Percentiles rank a stretch among this genome's conserved stretches.
These are phyloP conservation scores for Aplocera efformata DNA, from an alignment of 2,888 invertebrate genomes.

Conservation along the genomic window DNA sequence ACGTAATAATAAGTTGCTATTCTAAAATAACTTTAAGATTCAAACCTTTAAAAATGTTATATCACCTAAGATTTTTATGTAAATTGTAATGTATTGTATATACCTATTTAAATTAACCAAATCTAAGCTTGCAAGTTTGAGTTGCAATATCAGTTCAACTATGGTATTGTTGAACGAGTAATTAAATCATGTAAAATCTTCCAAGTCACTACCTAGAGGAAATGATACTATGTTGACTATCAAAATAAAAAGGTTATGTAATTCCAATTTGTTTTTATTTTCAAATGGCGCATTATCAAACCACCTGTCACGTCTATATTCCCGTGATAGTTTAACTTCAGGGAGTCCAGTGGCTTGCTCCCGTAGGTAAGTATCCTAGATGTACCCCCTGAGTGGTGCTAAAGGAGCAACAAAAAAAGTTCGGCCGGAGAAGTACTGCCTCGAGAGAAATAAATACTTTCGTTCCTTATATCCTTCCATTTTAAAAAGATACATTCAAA, in stretches of 20 bases:
- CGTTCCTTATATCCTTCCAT: too few relatives aligned
- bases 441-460: too few relatives aligned
- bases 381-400: too few relatives aligned
- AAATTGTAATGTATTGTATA: slow-evolving; percentile 6
- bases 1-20: slow-evolving; percentile 1
- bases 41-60: slow-evolving; percentile 1
- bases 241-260: slow-evolving; percentile 16
- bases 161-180: slow-evolving; percentile 4
- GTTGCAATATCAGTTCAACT: slow-evolving; percentile 13
- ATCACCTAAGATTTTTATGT: background rate
- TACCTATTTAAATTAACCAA: background rate
- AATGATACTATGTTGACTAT: slow-evolving; percentile 14
- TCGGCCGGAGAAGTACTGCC: too few relatives aligned
- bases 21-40: slow-evolving; percentile 13
- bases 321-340: background rate
- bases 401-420: too few relatives aligned
- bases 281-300: background rate
- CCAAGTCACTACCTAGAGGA: slow-evolving; percentile 1
- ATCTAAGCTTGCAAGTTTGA: slow-evolving; percentile 12
- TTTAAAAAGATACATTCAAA: too few relatives aligned
- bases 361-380: too few relatives aligned
- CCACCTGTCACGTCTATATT: too few relatives aligned
- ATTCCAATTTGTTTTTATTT: slow-evolving; percentile 1
- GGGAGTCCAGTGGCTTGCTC: too few relatives aligned
- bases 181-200: slow-evolving; percentile 4